Evolutionary conservation across 2,113 vertebrate genomes (phyloP).

Genomic region (Raja brachyura): DNA sequence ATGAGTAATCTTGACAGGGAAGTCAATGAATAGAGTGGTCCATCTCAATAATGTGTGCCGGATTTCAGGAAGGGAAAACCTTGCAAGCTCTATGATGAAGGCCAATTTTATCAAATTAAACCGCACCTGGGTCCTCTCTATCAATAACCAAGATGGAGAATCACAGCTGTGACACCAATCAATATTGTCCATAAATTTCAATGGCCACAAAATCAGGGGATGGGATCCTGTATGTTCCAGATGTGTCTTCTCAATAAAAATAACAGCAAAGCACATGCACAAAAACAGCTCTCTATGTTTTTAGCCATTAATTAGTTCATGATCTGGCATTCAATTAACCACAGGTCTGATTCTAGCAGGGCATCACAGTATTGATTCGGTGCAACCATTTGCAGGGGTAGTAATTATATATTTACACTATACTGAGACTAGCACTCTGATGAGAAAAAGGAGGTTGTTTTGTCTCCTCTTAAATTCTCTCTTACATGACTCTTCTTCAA

Average conservation of each 20-base stretch:
- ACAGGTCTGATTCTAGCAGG: neutral
- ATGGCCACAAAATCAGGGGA: neutral
- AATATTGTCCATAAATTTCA: neutral
- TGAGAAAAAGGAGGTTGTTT: neutral
- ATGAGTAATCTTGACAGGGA: neutral
- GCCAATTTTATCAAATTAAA: neutral
- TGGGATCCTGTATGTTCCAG: neutral
- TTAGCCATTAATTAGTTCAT: neutral
- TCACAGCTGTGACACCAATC: neutral
- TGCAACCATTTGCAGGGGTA: neutral
- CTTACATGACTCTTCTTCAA: neutral
- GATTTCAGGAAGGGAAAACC: neutral
- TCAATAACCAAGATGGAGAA: neutral
- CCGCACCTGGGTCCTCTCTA: neutral
- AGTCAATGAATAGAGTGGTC: neutral
- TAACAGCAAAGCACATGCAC: neutral
- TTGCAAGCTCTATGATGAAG: neutral
- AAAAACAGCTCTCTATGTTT: neutral
- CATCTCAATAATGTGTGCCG: neutral
- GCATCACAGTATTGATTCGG: neutral
- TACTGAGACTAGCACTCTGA: neutral
- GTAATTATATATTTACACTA: neutral
- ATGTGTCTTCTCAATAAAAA: neutral
- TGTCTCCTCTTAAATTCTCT: neutral
- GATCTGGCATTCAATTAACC: neutral